Percentiles rank a stretch among this genome's conserved stretches.
phyloP scores from a whole-genome alignment of 2,888 invertebrate genomes.

The Chloromyia formosa region DNA sequence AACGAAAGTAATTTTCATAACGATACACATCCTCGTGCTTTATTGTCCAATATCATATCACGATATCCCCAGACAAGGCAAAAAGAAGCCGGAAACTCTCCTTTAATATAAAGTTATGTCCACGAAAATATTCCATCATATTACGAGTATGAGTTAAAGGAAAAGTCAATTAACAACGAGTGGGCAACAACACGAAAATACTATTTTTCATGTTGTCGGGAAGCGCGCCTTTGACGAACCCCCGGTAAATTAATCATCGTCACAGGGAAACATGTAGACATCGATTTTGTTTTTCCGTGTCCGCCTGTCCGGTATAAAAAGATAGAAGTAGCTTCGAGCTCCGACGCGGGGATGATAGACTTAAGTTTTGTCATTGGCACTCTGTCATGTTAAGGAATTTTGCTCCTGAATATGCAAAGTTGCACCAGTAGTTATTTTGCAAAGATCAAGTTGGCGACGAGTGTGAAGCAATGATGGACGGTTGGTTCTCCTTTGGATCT shows the following conservation, averaged over 20 bases:
- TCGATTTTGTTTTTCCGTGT: not conserved
- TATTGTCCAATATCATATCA: no score
- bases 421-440: not conserved
- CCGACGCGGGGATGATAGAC: slow-evolving; percentile 11
- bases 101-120: slow-evolving; percentile 11
- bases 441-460: slow-evolving; percentile 3
- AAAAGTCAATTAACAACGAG: slow-evolving; percentile 42
- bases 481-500: no score
- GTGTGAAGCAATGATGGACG: no score
- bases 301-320: not conserved
- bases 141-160: slow-evolving; percentile 26
- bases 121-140: slow-evolving; percentile 32
- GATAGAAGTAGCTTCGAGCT: no score
- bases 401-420: slow-evolving; percentile 17
- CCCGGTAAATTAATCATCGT: slow-evolving; percentile 44
- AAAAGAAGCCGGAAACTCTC: not conserved
- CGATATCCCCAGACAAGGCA: no score
- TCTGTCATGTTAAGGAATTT: slow-evolving; percentile 1
- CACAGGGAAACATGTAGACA: slow-evolving; percentile 20
- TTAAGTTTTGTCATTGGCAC: not conserved
- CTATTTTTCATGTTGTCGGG: slow-evolving; percentile 40
- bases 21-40: no score
- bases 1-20: no score
- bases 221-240: slow-evolving; percentile 38
- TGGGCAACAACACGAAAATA: slow-evolving; percentile 41